Evolutionary conservation across 2,888 invertebrate species (phyloP), one percentile per base, ranked within the genome.

Genomic region (Isoperla grammatica): DNA sequence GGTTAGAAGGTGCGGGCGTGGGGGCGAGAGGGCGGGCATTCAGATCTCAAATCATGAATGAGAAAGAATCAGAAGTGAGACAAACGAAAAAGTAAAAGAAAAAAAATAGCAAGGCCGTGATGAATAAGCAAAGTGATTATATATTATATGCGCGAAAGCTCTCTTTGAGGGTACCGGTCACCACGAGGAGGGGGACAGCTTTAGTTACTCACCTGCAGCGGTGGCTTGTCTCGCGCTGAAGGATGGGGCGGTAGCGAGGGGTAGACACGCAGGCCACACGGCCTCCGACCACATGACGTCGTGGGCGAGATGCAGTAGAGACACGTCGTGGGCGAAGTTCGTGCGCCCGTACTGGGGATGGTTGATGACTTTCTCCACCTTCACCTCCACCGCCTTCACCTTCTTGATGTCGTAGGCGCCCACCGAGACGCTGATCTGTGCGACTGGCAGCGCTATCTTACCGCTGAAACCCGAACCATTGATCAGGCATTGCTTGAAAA

Each of bases 201-300:
- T n/a, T n/a, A n/a, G n/a, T 6, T 29, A 29, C 23, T 35, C 19
- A 37, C 56, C 56, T 1, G 46, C 46, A 13, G 19, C 46, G 4
- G 45, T 46, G 15, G 13, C 56, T 13, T 46, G 22, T 11, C 42
- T 20, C 6, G 57, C 53, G 39, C 53, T 53, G 53, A 35, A 53
- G n/a, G 15, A 20, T 6, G 50, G 56, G 19, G 68, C 65, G 12
- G 57, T 65, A 0, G 78, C 77, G 56, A 78, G 74, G 0, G 89
- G 87, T 1, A 94, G 76, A 71, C 94, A 94, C 11, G 87, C 88
- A 1, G 94, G 93, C 68, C 83, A 79, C 11, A 89, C 80, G 59
- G 79, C 79, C n/a, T 81, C 79, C 8, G 84, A 82, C 85, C 88
- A 92, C 39, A 72, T 71, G 12, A 92, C 76, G 60, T 84, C 82